Conservation (phyloP, 2,888 invertebrate genomes). For the Trissolcus brochymenae region DNA sequence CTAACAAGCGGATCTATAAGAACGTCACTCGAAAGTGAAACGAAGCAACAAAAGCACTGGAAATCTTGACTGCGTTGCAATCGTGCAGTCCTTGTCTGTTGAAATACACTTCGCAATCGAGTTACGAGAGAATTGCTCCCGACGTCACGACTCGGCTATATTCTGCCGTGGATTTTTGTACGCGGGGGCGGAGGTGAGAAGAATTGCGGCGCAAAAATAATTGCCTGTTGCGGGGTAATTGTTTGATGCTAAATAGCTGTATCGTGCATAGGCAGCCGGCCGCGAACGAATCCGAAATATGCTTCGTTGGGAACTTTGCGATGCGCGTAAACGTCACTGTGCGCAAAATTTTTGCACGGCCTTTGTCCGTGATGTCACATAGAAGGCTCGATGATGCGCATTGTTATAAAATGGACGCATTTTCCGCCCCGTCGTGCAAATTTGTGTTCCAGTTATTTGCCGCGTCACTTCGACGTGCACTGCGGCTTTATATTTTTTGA, state of each 20-base stretch:
- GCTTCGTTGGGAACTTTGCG: constrained; percentile 6
- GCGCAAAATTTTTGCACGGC: background rate
- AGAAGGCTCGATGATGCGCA: constrained; percentile 18
- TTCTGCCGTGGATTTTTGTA: constrained; percentile 43
- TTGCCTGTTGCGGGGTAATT: constrained; percentile 48
- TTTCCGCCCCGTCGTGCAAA: constrained; percentile 17
- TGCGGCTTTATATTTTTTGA: constrained; percentile 16
- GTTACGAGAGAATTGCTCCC: constrained; percentile 52
- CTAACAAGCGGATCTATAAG: constrained; percentile 49
- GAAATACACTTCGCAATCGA: constrained; percentile 52
- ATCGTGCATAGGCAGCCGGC: background rate
- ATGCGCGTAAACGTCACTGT: background rate
- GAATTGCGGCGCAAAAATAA: constrained; percentile 43
- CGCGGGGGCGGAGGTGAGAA: constrained; percentile 21
- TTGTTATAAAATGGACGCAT: constrained; percentile 20
- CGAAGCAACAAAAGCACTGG: constrained; percentile 46
- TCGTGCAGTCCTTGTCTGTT: constrained; percentile 51
- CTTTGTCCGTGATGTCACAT: constrained; percentile 6
- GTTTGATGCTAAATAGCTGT: constrained; percentile 43
- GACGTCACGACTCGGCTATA: constrained; percentile 44
- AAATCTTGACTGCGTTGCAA: constrained; percentile 35
- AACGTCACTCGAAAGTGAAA: constrained; percentile 54
- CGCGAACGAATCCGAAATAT: constrained; percentile 2
- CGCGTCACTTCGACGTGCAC: constrained; percentile 4
- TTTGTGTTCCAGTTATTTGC: constrained; percentile 25